Percentiles rank a stretch among this genome's conserved stretches.
These are phyloP conservation scores for Atherinosoma microstoma DNA, from an alignment of 2,797 vertebrate species.

Conservation along the genomic window DNA sequence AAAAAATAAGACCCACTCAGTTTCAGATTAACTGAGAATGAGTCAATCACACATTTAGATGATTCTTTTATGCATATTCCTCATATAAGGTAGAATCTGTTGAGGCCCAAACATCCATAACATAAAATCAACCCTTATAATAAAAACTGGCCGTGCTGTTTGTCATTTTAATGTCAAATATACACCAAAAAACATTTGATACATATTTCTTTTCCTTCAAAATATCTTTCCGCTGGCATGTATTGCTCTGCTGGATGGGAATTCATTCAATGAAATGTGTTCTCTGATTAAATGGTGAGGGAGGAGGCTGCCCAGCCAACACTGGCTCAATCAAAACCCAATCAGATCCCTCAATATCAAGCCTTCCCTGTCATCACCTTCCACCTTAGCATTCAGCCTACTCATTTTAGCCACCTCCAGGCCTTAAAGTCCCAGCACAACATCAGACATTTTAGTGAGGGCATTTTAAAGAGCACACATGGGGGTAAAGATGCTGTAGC, in stretches of 20 bases:
- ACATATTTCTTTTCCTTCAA: slow-evolving; percentile 24
- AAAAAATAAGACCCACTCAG: slow-evolving; percentile 22
- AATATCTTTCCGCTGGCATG: slow-evolving; percentile 40
- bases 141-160: background rate
- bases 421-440: slow-evolving; percentile 21
- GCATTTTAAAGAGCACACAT: background rate
- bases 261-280: slow-evolving; percentile 52
- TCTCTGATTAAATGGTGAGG: slow-evolving; percentile 52
- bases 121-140: too few species aligned
- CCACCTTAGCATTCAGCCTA: slow-evolving; percentile 29
- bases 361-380: slow-evolving; percentile 35
- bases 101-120: background rate
- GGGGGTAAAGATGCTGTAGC: background rate
- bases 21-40: slow-evolving; percentile 5
- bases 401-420: slow-evolving; percentile 27
- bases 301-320: slow-evolving; percentile 30
- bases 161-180: slow-evolving; percentile 20
- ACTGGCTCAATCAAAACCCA: slow-evolving; percentile 65
- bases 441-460: slow-evolving; percentile 26
- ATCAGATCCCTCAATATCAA: slow-evolving; percentile 61
- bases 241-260: slow-evolving; percentile 40
- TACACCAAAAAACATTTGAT: slow-evolving; percentile 26
- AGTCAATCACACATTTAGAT: slow-evolving; percentile 1
- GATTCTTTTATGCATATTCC: background rate
- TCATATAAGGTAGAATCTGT: background rate